Conservation (phyloP, 35 echinoderm and acorn worm species). For the Ophiothrix spiculata region DNA sequence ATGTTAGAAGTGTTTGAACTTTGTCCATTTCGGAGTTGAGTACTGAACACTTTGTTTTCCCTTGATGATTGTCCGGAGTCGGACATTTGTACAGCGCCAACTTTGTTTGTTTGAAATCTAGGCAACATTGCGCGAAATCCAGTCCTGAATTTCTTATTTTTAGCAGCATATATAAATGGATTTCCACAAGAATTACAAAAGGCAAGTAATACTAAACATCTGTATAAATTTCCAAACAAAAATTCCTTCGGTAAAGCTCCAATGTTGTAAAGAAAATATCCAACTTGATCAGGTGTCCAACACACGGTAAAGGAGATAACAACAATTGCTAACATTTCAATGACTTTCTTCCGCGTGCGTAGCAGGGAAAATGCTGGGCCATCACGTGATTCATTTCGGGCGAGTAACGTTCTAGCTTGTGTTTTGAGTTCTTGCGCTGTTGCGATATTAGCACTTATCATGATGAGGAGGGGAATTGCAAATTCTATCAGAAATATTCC, state of each 20-base stretch:
- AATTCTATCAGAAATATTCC: constrained; percentile 54
- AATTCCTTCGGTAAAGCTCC: constrained; percentile 36
- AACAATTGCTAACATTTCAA: constrained; percentile 76
- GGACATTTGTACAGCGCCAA: no score
- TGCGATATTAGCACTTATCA: constrained; percentile 49
- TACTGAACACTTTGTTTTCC: no score
- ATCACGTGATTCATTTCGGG: neutral
- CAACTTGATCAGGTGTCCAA: constrained; percentile 69
- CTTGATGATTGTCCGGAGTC: no score
- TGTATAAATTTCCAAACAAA: constrained; percentile 41
- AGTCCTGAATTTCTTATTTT: constrained; percentile 63
- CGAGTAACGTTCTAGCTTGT: constrained; percentile 29
- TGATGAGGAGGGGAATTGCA: constrained; percentile 71
- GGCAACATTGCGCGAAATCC: no score
- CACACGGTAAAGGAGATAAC: constrained; percentile 79
- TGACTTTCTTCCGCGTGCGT: no score
- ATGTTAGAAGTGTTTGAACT: no score
- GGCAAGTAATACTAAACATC: constrained; percentile 49
- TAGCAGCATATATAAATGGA: constrained; percentile 81
- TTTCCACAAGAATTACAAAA: constrained; percentile 90
- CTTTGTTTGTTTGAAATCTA: no score
- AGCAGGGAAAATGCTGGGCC: neutral
- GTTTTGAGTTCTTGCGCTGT: constrained; percentile 28
- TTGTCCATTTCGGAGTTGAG: no score
- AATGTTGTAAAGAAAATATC: constrained; percentile 64